Base-by-base conservation (phyloP, 2,797 vertebrate genomes). In the Sparidentex hasta region DNA sequence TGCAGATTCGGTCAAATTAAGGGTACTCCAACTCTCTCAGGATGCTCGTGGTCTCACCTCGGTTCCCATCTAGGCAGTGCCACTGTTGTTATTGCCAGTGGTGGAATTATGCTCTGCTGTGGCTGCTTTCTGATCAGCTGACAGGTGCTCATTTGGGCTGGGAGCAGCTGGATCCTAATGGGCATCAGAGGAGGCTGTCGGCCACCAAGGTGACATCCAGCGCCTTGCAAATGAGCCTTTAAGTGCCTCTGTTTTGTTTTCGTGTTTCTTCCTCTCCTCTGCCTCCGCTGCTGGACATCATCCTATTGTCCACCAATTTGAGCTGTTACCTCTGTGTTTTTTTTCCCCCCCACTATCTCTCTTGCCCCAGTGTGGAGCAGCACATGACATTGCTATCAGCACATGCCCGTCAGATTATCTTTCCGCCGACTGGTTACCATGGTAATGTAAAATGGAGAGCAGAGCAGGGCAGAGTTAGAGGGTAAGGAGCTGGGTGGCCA, bases 181-280 rank as follows among this genome's bases (percentile, higher is more conserved):
- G 85, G 74, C 85, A 82, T 84, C 84, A 50, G 57, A 70, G 74
- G 82, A 78, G 65, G 61, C 67, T 62, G 69, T 67, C 23, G 25
- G 73, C 82, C 76, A 70, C 86, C 88, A 88, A 87, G 91, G 88
- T 93, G 88, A 92, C 91, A 90, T 71, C 63, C 69, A 50, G 78
- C 21, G 61, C 68, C 73, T 83, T 86, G 75, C 75, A 91, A 93
- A 93, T 87, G 80, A 92, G 84, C 77, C 78, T 85, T 80, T 89
- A 87, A 88, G 85, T 84, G 80, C 70, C n/a, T 61, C 74, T 78
- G 50, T 65, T 84, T 58, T 23, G 3, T 51, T 33, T 38, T 46
- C 55, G n/a, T 71, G 66, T 65, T 29, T 51, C 17, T 9, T 54
- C 12, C 13, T 43, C 21, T 54, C 29, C 23, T 48, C n/a, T 56